Conservation (phyloP, 1,140 invertebrate genomes). For the Zaprionus gabonicus region DNA sequence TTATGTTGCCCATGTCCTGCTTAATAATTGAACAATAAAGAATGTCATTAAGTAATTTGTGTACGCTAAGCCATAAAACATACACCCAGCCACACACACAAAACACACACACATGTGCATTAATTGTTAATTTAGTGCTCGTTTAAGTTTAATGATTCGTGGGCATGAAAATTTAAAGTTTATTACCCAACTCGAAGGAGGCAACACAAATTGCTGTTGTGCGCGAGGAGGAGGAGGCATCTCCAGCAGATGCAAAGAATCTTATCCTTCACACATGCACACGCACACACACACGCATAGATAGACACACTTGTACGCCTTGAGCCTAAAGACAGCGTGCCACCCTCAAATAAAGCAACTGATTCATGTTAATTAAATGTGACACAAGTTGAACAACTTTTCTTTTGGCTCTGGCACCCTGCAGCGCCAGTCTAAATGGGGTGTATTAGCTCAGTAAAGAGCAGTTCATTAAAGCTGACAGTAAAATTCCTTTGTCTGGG, state of each 20-base stretch:
- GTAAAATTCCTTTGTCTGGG: background rate
- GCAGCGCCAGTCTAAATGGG: background rate
- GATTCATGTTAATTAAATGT: conserved; percentile 82
- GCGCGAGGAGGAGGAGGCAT: background rate
- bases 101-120: conserved; percentile 41
- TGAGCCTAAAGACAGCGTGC: background rate
- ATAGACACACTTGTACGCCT: background rate
- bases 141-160: conserved; percentile 76
- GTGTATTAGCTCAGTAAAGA: background rate
- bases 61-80: conserved; percentile 72
- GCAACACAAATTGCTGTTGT: conserved; percentile 62
- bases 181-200: conserved; percentile 51
- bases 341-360: conserved; percentile 46
- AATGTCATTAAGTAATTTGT: conserved; percentile 79
- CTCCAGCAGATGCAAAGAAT: conserved; percentile 22
- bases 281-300: background rate
- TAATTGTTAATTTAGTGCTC: conserved; percentile 77
- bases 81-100: conserved; percentile 39
- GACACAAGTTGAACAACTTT: conserved; percentile 67
- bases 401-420: conserved; percentile 28
- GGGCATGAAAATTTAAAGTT: conserved; percentile 77
- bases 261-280: conserved; percentile 5
- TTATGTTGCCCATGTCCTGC: conserved; percentile 50
- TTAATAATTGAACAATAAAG: conserved; percentile 82
- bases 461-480: background rate